Conservation (phyloP, 1,140 invertebrate genomes). For the Acromyrmex heyeri region DNA sequence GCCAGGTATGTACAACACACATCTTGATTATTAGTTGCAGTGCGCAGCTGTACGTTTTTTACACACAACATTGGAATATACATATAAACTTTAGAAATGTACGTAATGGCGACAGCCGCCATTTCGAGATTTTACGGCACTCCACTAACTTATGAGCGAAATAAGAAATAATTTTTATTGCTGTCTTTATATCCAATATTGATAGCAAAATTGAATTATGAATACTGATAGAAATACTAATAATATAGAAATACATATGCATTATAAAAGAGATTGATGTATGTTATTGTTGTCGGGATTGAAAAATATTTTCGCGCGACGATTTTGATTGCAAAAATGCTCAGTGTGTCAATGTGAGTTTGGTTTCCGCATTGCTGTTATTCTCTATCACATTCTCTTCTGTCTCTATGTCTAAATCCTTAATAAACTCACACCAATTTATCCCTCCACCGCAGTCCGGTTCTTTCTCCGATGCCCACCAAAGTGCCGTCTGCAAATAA, state of each 20-base stretch:
- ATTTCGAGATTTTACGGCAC: background rate
- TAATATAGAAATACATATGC: no score
- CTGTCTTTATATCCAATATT: background rate
- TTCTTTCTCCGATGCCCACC: constrained; percentile 85
- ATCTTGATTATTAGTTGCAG: background rate
- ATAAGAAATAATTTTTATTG: no score
- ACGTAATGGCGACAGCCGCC: background rate
- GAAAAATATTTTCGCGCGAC: background rate
- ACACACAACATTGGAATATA: background rate
- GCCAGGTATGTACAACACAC: background rate
- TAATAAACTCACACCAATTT: constrained; percentile 86
- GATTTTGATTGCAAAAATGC: background rate
- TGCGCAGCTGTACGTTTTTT: background rate
- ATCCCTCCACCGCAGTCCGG: constrained; percentile 83
- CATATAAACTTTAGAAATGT: background rate
- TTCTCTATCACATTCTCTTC: constrained; percentile 28
- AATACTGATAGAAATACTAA: no score
- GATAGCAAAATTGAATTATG: background rate
- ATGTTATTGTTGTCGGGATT: background rate
- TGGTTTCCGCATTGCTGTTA: background rate
- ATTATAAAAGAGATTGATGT: background rate
- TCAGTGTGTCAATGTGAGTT: background rate
- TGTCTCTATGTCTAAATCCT: constrained; percentile 85
- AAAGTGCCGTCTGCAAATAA: constrained; percentile 83
- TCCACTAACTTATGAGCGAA: no score